These are phyloP conservation scores for Apis laboriosa DNA, from an alignment of 1,140 invertebrate genomes.

Conservation along the genomic window DNA sequence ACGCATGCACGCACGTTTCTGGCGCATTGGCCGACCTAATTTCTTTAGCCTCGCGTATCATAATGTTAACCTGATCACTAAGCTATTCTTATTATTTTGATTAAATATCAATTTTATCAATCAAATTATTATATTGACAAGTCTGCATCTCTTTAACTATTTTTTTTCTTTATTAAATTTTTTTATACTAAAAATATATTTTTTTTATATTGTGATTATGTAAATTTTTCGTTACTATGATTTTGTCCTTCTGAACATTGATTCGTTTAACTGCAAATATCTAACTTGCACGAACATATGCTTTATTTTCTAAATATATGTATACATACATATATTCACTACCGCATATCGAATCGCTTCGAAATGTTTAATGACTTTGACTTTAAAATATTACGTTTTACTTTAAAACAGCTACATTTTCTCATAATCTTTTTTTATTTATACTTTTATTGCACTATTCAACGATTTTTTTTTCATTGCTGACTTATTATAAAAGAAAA, in stretches of 20 bases:
- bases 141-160: no score
- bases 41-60: constrained; percentile 7
- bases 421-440: no score
- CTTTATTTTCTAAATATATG: not conserved
- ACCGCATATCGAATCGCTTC: not conserved
- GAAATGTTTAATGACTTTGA: not conserved
- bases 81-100: not conserved
- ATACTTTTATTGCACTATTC: no score
- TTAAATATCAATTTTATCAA: not conserved
- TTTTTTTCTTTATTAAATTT: not conserved
- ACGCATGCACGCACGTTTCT: constrained; percentile 20
- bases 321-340: not conserved
- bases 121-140: not conserved
- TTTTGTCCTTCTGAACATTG: constrained; percentile 34
- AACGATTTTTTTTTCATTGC: no score
- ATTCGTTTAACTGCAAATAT: constrained; percentile 14
- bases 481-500: no score
- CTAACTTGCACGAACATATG: not conserved
- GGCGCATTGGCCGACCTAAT: constrained; percentile 47
- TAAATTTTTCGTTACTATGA: not conserved
- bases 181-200: not conserved
- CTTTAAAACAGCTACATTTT: no score
- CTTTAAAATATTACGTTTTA: no score
- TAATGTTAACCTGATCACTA: not conserved
- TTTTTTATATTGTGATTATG: not conserved